Evolutionary conservation across 2,888 invertebrate genomes (phyloP), one percentile per base, ranked within the genome.

Genomic region (Pandemis heparana): DNA sequence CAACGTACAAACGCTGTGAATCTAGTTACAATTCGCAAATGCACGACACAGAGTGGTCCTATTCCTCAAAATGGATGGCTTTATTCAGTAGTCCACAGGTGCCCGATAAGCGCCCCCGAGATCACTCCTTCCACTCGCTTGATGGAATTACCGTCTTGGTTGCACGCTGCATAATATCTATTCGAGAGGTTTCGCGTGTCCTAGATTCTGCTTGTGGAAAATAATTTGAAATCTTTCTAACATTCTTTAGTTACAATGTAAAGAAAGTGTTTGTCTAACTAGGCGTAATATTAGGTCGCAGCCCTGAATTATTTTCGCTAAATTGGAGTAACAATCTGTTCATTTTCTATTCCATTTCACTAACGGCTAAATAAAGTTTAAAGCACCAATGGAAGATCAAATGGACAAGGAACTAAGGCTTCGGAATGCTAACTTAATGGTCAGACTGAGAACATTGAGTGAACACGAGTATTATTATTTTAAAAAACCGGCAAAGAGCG

Each of bases 1-100:
- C 62, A 65, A 51, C 43, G 43, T 53, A 63, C 48, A 53, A 10
- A 59, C 32, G 53, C 39, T 32, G 12, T 16, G 9, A 74, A 74
- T 74, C 61, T 65, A 70, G 70, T 70, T 69, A 74, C 74, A 74
- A 70, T 74, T 60, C 53, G 64, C 70, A 74, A 70, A 65, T 74
- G 70, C 64, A 61, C 64, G 64, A 65, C 65, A 65, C 18, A 65
- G 73, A 69, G 32, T 73, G 67, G 77, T 78, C 78, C 80, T 81
- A 86, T 88, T 85, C 81, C 84, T 86, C 83, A 86, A 87, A 75
- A 88, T 89, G 87, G 89, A 89, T 82, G 87, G 86, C 83, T 89
- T 89, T 89, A 90, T 91, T 85, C 88, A 82, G 77, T 75, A 83
- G 88, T 88, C 88, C 88, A 89, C 90, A 92, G 91, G 91, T 92